These are phyloP conservation scores for Nycticorax nycticorax DNA, from an alignment of 2,113 vertebrate genomes.

Conservation along the genomic window DNA sequence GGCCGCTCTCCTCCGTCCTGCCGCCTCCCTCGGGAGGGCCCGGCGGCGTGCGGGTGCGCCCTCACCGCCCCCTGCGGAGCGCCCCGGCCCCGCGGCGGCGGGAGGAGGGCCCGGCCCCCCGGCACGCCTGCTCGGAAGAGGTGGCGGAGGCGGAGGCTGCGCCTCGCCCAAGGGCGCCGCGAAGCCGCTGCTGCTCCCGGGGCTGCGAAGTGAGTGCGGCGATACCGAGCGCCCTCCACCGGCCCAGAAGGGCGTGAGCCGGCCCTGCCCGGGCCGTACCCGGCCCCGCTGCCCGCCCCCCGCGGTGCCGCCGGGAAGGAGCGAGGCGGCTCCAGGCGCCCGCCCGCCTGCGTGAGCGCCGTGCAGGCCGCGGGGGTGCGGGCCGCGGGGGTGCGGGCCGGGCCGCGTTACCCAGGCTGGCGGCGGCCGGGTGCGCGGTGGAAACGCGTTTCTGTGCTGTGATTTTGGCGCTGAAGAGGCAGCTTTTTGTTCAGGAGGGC, in stretches of 20 bases:
- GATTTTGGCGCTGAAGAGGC: neutral
- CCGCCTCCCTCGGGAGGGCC: too few relatives aligned
- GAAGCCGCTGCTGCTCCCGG: neutral
- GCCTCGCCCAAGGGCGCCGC: neutral
- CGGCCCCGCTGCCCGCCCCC: neutral
- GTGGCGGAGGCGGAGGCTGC: neutral
- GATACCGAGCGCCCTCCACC: too few relatives aligned
- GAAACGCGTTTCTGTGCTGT: accelerated
- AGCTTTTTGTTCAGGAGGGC: neutral
- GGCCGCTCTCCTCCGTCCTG: neutral
- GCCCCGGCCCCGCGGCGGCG: neutral
- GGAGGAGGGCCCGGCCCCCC: too few relatives aligned
- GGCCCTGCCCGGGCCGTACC: neutral
- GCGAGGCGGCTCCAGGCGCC: too few relatives aligned
- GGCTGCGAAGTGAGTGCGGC: neutral
- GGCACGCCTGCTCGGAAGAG: neutral
- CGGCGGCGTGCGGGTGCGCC: neutral
- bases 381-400: accelerated
- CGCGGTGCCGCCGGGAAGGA: too few relatives aligned
- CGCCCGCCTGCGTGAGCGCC: accelerated
- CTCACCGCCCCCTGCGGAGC: too few relatives aligned
- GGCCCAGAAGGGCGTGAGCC: too few relatives aligned
- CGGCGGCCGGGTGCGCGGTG: accelerated
- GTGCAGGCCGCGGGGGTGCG: accelerated
- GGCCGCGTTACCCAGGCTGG: accelerated